phyloP scores from a whole-genome alignment of 1,140 invertebrate genomes.

The Calycopis cecrops region DNA sequence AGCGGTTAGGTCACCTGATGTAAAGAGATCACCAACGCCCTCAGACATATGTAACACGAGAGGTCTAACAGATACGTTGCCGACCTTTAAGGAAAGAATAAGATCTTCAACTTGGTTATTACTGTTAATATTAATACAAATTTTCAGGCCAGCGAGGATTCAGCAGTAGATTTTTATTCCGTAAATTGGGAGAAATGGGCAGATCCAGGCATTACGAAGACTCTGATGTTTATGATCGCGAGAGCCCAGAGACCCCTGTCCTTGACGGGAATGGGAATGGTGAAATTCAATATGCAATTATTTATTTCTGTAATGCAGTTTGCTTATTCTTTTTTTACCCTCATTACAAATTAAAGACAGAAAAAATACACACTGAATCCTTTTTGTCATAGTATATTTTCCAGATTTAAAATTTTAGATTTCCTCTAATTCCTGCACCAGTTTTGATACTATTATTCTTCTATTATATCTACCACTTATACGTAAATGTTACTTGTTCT shows the following conservation, averaged over 20 bases:
- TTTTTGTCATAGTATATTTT: too few species aligned
- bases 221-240: conserved; percentile 48
- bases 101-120: background rate
- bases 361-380: background rate
- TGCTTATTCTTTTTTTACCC: conserved; percentile 54
- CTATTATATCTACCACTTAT: too few species aligned
- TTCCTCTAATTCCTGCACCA: too few species aligned
- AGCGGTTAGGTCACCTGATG: too few species aligned
- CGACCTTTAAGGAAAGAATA: too few species aligned
- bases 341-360: conserved; percentile 42
- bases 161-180: conserved; percentile 37
- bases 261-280: conserved; percentile 41
- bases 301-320: conserved; percentile 56
- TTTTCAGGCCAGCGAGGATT: conserved; percentile 45
- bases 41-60: too few species aligned
- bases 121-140: background rate
- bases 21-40: too few species aligned
- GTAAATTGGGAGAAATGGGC: conserved; percentile 40
- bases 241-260: conserved; percentile 40
- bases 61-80: too few species aligned
- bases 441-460: too few species aligned
- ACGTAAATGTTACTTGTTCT: too few species aligned
- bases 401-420: too few species aligned
- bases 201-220: conserved; percentile 34
- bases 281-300: conserved; percentile 51